Evolutionary conservation across 2,113 vertebrate genomes (phyloP).

Genomic region (Jaculus jaculus): DNA sequence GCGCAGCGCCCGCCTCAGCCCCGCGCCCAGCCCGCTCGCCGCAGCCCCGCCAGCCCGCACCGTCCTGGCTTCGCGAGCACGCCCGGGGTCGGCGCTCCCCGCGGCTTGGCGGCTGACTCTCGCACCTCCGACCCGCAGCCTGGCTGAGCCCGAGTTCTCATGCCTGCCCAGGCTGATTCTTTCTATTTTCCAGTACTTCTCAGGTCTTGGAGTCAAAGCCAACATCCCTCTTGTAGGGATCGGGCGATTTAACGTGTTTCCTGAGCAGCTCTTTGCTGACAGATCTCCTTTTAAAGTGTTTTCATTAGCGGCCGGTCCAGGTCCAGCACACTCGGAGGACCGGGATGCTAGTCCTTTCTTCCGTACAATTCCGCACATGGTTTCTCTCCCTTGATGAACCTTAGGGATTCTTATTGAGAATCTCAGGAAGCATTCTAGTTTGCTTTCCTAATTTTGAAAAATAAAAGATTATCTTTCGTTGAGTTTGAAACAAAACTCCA

Average conservation of each 20-base stretch:
- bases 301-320: background rate
- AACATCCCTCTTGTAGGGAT: background rate
- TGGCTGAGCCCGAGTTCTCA: background rate
- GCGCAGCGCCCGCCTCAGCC: background rate
- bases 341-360: background rate
- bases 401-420: background rate
- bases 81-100: background rate
- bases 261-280: slow-evolving; percentile 63
- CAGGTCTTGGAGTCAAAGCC: background rate
- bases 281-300: slow-evolving; percentile 55
- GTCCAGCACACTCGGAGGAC: background rate
- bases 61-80: background rate
- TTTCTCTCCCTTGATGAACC: background rate
- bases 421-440: background rate
- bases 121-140: background rate
- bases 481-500: slow-evolving; percentile 1
- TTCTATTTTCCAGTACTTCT: background rate
- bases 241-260: slow-evolving; percentile 54
- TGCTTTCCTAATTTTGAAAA: slow-evolving; percentile 53
- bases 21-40: background rate
- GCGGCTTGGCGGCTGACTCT: background rate
- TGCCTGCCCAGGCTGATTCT: background rate
- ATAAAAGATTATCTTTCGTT: background rate
- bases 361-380: background rate
- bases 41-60: background rate